phyloP scores from a whole-genome alignment of 2,888 invertebrate genomes.

The Notodonta ziczac region DNA sequence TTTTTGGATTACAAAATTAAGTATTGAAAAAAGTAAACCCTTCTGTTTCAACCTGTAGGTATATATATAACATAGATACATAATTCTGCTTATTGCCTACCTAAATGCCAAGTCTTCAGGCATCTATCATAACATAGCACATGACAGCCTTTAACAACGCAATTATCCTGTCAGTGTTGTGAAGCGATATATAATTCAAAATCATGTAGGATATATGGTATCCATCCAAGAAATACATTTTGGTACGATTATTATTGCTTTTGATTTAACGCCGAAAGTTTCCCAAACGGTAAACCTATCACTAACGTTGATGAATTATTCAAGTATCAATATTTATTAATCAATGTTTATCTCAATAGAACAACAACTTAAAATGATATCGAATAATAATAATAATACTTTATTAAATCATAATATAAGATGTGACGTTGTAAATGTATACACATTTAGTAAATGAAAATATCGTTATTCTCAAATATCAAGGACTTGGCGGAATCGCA shows the following conservation, averaged over 20 bases:
- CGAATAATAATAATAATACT: too few species aligned
- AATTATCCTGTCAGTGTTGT: constrained; percentile 47
- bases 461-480: background rate
- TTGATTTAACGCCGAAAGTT: too few species aligned
- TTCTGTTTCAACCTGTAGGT: too few species aligned
- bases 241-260: background rate
- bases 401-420: background rate
- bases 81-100: constrained; percentile 7
- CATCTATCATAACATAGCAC: constrained; percentile 30
- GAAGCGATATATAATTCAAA: constrained; percentile 35
- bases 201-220: background rate
- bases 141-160: constrained; percentile 34
- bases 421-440: background rate
- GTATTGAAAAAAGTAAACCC: too few species aligned
- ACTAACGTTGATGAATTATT: too few species aligned
- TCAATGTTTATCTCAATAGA: too few species aligned
- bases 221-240: background rate
- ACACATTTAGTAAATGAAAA: background rate
- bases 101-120: constrained; percentile 26
- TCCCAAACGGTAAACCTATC: too few species aligned
- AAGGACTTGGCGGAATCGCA: background rate
- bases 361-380: too few species aligned
- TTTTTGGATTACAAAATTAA: too few species aligned
- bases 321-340: too few species aligned
- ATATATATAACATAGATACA: background rate